phyloP scores from a whole-genome alignment of 64 coral and sea anemone species.

The Porites australiensis region DNA sequence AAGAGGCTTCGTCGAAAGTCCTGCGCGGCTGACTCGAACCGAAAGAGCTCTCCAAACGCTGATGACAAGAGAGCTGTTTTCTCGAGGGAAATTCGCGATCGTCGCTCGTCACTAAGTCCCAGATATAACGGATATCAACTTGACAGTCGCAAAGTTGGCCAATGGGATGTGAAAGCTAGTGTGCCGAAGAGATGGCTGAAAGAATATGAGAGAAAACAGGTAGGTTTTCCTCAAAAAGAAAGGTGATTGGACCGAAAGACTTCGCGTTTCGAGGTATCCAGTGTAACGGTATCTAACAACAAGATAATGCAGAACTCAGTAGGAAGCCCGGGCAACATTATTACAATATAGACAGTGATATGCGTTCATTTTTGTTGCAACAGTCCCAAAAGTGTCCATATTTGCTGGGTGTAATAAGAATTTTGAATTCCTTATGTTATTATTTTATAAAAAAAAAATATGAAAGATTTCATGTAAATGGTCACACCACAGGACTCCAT shows the following conservation, averaged over 20 bases:
- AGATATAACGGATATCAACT: not conserved
- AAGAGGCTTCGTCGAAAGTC: constrained; percentile 13
- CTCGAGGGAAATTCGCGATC: not conserved
- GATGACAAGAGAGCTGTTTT: not conserved
- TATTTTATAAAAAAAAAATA: no score
- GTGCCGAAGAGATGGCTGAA: constrained; percentile 21
- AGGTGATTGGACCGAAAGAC: no score
- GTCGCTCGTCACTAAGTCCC: not conserved
- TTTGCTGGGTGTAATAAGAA: no score
- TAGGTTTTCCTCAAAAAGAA: not conserved
- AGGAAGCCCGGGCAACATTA: not conserved
- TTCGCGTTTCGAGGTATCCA: no score
- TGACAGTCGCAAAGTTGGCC: not conserved
- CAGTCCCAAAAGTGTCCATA: no score
- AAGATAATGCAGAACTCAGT: not conserved
- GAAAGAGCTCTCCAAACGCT: not conserved
- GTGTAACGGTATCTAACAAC: not conserved
- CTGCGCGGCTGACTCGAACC: not conserved
- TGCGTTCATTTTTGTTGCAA: no score
- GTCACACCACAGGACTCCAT: no score
- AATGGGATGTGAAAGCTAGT: not conserved
- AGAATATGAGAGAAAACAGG: constrained; percentile 41
- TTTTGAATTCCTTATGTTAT: no score
- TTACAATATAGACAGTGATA: no score
- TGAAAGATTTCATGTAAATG: no score